Percentiles rank a stretch among this genome's conserved stretches.
Conservation (phyloP, 2,113 vertebrate genomes). For the Desmodus rotundus region DNA sequence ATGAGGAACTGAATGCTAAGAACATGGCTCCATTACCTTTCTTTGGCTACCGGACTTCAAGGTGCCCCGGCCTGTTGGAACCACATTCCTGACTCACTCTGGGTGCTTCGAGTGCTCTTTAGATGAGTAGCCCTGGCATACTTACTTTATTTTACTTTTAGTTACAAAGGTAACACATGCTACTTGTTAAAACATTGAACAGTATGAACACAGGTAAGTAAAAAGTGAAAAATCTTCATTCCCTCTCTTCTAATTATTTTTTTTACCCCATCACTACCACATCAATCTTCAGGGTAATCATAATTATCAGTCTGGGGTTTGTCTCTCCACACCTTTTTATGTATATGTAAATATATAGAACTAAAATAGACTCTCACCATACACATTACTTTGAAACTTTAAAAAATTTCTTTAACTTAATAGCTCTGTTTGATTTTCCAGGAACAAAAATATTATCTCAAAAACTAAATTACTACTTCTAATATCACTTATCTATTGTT, state of each 20-base stretch:
- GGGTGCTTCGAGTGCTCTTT: background rate
- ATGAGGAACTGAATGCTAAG: background rate
- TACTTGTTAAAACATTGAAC: background rate
- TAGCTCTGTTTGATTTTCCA: background rate
- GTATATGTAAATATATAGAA: background rate
- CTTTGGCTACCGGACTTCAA: background rate
- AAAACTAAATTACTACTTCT: background rate
- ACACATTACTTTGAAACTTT: background rate
- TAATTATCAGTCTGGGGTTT: background rate
- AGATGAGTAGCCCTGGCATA: background rate
- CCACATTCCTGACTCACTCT: background rate
- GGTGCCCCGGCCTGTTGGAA: background rate
- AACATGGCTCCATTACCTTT: background rate
- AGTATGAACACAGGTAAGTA: background rate
- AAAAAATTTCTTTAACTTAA: background rate
- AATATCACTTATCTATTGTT: background rate
- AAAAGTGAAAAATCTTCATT: background rate
- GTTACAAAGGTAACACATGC: background rate
- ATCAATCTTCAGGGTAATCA: background rate
- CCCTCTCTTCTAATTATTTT: background rate
- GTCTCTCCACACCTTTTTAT: background rate
- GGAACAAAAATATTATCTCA: background rate
- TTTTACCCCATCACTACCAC: background rate
- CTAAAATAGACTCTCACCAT: background rate
- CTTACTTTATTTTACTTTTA: constrained; percentile 2